Evolutionary conservation across 2,888 invertebrate genomes (phyloP), one percentile per base, ranked within the genome.

Genomic region (Dasysyrphus albostriatus): DNA sequence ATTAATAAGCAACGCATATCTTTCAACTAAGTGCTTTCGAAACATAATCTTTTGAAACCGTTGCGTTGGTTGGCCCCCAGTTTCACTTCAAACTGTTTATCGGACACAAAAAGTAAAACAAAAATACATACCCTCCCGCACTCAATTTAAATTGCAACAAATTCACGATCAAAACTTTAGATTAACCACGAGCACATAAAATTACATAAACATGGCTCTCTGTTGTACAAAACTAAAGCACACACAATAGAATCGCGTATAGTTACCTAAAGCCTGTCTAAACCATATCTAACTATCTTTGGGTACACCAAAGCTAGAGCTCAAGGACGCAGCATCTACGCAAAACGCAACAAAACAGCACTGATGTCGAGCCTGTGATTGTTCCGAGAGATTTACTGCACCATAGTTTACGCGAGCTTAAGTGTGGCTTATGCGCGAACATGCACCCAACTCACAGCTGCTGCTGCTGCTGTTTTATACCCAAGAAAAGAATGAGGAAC

Each of bases 281-380:
- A 24, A 29, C 19, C 59, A n/a, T 54, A 44, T 37, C 29, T 32
- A 37, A 6, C 24, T 70, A 44, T 65, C 61, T 39, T 61, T 24
- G 14, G 24, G 24, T 24, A 14, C 4, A 34, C 34, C 7, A 67
- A 16, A 69, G 76, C 73, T 74, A 56, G 72, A 63, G 82, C 87
- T 87, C 87, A 87, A 87, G 87, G 87, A 87, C 87, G 82, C 75
- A 76, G 70, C 75, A 75, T 87, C 87, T 87, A 79, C 81, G 74
- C 83, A 82, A 59, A 83, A 79, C 81, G 74, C 83, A 82, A 59
- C 59, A 65, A 69, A 81, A 39, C 42, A 58, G 69, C 59, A 37
- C 24, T 16, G 69, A 59, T 58, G 67, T 79, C 76, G 76, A 80
- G 84, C 80, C 81, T 73, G 59, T 72, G 69, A 85, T 85, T 73